Evolutionary conservation across 2,113 vertebrate genomes (phyloP).

Genomic region (Plecturocebus donacophilus): DNA sequence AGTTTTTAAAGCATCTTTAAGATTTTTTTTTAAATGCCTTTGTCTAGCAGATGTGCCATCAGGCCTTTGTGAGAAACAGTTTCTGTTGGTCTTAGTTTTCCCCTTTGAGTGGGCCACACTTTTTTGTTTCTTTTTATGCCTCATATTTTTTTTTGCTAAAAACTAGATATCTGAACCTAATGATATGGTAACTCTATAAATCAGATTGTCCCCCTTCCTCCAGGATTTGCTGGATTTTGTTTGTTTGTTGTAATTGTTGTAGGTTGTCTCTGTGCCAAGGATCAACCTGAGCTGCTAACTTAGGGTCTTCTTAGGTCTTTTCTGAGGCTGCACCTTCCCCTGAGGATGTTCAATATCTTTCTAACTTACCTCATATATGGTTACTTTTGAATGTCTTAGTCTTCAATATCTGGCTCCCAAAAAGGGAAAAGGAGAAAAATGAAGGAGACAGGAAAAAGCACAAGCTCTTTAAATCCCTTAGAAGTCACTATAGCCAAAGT

Average conservation of each 20-base stretch:
- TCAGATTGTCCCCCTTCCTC: not conserved
- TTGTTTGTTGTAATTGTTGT: not conserved
- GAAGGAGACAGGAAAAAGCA: not conserved
- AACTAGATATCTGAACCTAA: not conserved
- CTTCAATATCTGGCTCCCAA: not conserved
- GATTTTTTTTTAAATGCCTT: not conserved
- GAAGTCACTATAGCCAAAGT: not conserved
- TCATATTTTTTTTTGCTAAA: not conserved
- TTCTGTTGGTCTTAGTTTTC: not conserved
- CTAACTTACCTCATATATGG: not conserved
- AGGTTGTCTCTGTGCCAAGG: not conserved
- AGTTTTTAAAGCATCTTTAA: not conserved
- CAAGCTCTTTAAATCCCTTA: not conserved
- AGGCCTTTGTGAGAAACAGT: not conserved
- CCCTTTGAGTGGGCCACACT: not conserved
- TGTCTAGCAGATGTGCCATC: not conserved
- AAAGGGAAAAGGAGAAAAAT: not conserved
- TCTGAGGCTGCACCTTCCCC: not conserved
- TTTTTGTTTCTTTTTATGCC: not conserved
- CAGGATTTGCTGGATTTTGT: not conserved
- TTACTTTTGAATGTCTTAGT: not conserved
- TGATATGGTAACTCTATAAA: not conserved
- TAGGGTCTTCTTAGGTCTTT: not conserved
- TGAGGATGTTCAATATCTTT: not conserved
- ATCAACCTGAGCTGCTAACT: not conserved